Base-by-base conservation (phyloP, 2,797 vertebrate genomes). In the Arrhamphus sclerolepis region DNA sequence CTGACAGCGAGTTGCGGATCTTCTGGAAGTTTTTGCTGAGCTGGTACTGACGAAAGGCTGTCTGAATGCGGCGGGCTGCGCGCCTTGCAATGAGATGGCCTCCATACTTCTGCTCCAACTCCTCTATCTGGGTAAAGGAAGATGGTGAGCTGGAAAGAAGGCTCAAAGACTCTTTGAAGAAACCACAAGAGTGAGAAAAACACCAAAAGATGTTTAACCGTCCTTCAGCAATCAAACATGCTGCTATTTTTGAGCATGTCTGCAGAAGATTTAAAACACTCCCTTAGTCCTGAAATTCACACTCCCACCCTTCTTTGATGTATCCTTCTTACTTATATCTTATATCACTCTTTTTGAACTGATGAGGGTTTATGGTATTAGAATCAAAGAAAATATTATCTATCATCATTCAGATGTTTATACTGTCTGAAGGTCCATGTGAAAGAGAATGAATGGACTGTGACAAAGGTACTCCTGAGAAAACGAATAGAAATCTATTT, bases 11-110 rank as follows among this genome's bases (percentile, higher is more conserved):
- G 91, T 97, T 98, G 31, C 98, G 94, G 78, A 99, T 98, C 91
- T 98, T 98, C 83, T 99, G 96, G 54, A 99, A 99, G 93, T 99
- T 99, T 91, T 97, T 97, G 92, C 96, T 99, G 79, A 99, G 96
- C 89, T 99, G 97, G 83, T 99, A 99, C 89, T 99, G 98, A 65
- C 98, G 94, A 90, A 98, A 99, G 1, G 97, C 98, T 0, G 94
- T 98, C 89, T 99, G 98, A 79, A 99, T 99, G 56, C 96, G 97
- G 75, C 97, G 97, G 28, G 97, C 97, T 4, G 98, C 98, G 9
- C 96, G 91, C 46, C 97, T 93, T 6, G 97, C 95, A 42, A 98
- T 96, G 67, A 98, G 87, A 72, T 98, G 96, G 40, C 98, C 98
- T 4, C 98, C 97, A 8, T 99, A 99, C 59, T 97, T 98, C 89